These are phyloP conservation scores for Caenorhabditis parvicauda DNA, from an alignment of 2,888 invertebrate species.

Conservation along the genomic window DNA sequence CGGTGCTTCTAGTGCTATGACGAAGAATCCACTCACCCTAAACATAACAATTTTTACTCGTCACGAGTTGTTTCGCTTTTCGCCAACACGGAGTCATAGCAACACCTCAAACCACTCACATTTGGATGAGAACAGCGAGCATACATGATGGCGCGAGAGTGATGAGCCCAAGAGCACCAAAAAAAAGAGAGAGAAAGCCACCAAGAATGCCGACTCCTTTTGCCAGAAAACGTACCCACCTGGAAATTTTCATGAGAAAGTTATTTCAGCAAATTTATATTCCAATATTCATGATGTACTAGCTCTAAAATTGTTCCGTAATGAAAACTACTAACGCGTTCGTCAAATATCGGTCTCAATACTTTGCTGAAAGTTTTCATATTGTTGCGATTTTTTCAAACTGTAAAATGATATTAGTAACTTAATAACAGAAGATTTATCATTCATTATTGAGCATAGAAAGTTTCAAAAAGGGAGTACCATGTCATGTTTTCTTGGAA, in stretches of 20 bases:
- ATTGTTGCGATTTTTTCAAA: too few relatives aligned
- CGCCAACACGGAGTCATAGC: not conserved
- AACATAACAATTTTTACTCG: conserved; percentile 13
- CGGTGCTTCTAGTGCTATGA: conserved; percentile 87
- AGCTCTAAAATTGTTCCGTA: too few relatives aligned
- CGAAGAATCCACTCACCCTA: conserved; percentile 79
- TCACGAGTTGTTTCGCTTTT: conserved; percentile 4
- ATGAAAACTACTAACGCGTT: too few relatives aligned
- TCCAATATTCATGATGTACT: too few relatives aligned
- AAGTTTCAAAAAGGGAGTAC: too few relatives aligned
- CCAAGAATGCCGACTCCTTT: conserved; percentile 60
- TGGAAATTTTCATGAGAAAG: conserved; percentile 10
- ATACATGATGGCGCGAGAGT: conserved; percentile 55
- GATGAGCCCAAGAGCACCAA: conserved; percentile 56
- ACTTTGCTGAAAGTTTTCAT: too few relatives aligned
- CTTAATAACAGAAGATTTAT: too few relatives aligned
- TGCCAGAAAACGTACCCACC: conserved; percentile 59
- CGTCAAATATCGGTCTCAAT: too few relatives aligned
- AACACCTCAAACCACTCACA: conserved; percentile 39
- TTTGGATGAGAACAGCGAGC: conserved; percentile 56
- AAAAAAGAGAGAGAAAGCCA: conserved; percentile 60
- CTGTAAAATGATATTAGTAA: too few relatives aligned
- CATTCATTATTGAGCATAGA: too few relatives aligned
- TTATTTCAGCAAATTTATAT: not conserved
- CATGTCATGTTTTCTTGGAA: not conserved